Evolutionary conservation across 53 echinoderm and acorn worm genomes (phyloP), one percentile per base, ranked within the genome.

Genomic region (Hippasteria phrygiana): DNA sequence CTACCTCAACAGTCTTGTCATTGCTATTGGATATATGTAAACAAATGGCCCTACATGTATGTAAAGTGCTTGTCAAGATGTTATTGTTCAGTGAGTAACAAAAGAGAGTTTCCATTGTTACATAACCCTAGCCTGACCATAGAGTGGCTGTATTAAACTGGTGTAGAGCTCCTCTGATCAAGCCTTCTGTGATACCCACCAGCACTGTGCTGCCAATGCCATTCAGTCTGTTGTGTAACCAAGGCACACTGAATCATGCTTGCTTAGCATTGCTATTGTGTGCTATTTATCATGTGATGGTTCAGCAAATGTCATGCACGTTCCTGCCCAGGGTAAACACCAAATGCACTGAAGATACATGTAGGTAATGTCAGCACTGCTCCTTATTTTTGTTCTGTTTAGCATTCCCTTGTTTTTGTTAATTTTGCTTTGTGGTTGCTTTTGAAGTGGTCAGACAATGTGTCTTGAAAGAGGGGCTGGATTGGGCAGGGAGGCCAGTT

Each of bases 271-370:
- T 72, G 20, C 43, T 35, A 72, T 72, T 40, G 72, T 64, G 42
- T 59, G 7, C 26, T 64, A 81, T 81, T 81, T 64, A 81, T 81
- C 45, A 81, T 62, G 37, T 78, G 55, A 2, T 16, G 38, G 81
- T 24, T 42, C 81, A 41, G 63, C 36, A 65, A 64, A 81, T 64
- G 81, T 81, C 81, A 81, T 65, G 62, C 43, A 75, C 51, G 51
- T 64, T 27, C 7, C 43, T 27, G 35, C 31, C 81, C 64, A 63
- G 63, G 81, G 81, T 32, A 12, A 29, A 48, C 75, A 75, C 20
- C 6, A 6, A 9, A 59, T 59, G 59, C n/a, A n/a, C n/a, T n/a
- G n/a, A n/a, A n/a, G n/a, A n/a, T n/a, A n/a, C n/a, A n/a, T n/a
- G n/a, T n/a, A n/a, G n/a, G n/a, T n/a, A n/a, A n/a, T n/a, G n/a